These are phyloP conservation scores for Meloidogyne exigua DNA, from an alignment of 1,140 invertebrate species.

Conservation along the genomic window DNA sequence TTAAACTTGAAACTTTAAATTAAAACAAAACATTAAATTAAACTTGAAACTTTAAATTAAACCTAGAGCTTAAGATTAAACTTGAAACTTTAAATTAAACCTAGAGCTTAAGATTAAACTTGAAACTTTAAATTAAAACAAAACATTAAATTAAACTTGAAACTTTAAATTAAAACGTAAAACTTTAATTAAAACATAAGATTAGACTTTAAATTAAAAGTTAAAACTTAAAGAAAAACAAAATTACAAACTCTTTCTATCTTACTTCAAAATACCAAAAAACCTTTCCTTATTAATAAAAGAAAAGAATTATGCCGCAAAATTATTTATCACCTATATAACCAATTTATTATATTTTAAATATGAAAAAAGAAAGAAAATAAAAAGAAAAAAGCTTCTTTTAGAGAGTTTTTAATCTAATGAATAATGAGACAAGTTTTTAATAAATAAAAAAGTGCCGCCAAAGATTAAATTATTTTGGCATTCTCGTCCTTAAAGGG, in stretches of 20 bases:
- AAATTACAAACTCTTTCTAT: background rate
- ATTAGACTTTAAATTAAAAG: no score
- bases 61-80: no score
- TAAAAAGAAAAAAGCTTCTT: background rate
- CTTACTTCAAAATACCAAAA: background rate
- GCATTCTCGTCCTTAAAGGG: background rate
- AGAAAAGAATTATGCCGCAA: background rate
- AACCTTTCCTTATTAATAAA: background rate
- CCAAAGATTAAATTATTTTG: background rate
- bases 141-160: no score
- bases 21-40: no score
- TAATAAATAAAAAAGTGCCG: background rate
- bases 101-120: no score
- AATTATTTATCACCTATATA: background rate
- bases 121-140: no score
- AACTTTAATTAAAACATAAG: no score
- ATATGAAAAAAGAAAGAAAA: background rate
- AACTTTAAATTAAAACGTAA: no score
- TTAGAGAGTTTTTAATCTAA: background rate
- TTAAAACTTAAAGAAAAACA: background rate
- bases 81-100: no score
- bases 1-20: no score
- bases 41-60: no score
- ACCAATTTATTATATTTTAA: background rate
- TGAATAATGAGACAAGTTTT: background rate